phyloP scores from a whole-genome alignment of 2,888 invertebrate species.

The Eremobia ochroleuca region DNA sequence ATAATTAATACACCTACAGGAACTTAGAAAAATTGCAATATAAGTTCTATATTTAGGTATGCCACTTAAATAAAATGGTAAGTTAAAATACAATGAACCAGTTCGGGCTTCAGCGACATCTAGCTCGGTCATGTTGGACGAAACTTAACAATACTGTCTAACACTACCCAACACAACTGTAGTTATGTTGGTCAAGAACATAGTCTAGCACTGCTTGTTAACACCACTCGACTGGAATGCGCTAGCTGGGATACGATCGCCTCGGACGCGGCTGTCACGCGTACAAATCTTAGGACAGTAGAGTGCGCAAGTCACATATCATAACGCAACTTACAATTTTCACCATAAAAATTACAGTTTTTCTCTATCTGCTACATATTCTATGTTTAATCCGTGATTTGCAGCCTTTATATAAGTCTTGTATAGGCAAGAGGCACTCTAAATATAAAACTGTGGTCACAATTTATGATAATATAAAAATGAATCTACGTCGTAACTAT shows the following conservation, averaged over 20 bases:
- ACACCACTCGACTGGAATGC: conserved; percentile 86
- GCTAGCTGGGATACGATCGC: conserved; percentile 78
- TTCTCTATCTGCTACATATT: conserved; percentile 89
- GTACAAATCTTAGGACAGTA: conserved; percentile 63
- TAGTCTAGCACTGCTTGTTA: conserved; percentile 78
- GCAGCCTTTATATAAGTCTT: conserved; percentile 92
- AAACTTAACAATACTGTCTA: conserved; percentile 82
- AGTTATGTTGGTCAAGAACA: conserved; percentile 84
- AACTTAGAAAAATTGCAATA: conserved; percentile 91
- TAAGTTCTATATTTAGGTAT: conserved; percentile 91
- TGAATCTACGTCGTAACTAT: conserved; percentile 87
- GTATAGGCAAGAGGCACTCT: conserved; percentile 92
- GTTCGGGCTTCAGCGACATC: conserved; percentile 73
- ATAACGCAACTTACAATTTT: conserved; percentile 92
- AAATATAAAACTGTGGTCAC: conserved; percentile 92
- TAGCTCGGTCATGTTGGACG: conserved; percentile 74
- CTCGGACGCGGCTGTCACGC: conserved; percentile 44
- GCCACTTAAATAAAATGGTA: conserved; percentile 88
- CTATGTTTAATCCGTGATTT: conserved; percentile 90
- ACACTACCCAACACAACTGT: conserved; percentile 82
- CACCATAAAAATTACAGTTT: conserved; percentile 89
- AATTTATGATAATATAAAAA: conserved; percentile 89
- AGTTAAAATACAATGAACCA: conserved; percentile 81
- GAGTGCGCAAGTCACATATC: conserved; percentile 86
- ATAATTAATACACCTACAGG: conserved; percentile 91